These are phyloP conservation scores for Hyperoplus immaculatus DNA, from an alignment of 2,797 vertebrate species.

Conservation along the genomic window DNA sequence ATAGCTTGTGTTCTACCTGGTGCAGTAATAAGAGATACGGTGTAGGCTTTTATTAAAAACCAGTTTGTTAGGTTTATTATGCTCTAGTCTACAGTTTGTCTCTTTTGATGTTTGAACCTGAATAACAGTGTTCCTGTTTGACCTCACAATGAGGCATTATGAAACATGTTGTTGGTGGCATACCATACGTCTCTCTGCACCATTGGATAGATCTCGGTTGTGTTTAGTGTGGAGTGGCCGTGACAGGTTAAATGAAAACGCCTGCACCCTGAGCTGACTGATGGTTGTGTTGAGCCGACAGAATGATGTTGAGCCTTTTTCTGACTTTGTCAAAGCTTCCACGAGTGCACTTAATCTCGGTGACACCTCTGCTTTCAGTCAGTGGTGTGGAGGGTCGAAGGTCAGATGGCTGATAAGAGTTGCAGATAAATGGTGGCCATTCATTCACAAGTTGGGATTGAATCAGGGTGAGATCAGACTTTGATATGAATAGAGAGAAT, in stretches of 20 bases:
- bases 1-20: not conserved
- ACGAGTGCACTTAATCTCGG: not conserved
- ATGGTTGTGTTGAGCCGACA: conserved; percentile 3
- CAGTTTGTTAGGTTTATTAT: not conserved
- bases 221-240: conserved; percentile 2
- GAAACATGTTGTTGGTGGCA: conserved; percentile 9
- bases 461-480: conserved; percentile 3
- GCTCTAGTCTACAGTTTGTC: not conserved
- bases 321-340: conserved; percentile 26
- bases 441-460: conserved; percentile 18
- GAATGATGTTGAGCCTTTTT: conserved; percentile 10
- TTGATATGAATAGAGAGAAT: not conserved
- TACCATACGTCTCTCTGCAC: not conserved
- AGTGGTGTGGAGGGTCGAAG: conserved; percentile 1
- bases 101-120: not conserved
- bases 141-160: conserved; percentile 14
- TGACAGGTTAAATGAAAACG: conserved; percentile 37
- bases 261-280: conserved; percentile 13
- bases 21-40: not conserved
- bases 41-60: not conserved
- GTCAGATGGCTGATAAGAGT: not conserved
- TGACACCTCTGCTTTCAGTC: conserved; percentile 14
- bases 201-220: conserved; percentile 15
- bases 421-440: conserved; percentile 2
- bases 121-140: conserved; percentile 5